phyloP scores from a whole-genome alignment of 2,888 invertebrate genomes.

The Agonopterix subpropinquella region DNA sequence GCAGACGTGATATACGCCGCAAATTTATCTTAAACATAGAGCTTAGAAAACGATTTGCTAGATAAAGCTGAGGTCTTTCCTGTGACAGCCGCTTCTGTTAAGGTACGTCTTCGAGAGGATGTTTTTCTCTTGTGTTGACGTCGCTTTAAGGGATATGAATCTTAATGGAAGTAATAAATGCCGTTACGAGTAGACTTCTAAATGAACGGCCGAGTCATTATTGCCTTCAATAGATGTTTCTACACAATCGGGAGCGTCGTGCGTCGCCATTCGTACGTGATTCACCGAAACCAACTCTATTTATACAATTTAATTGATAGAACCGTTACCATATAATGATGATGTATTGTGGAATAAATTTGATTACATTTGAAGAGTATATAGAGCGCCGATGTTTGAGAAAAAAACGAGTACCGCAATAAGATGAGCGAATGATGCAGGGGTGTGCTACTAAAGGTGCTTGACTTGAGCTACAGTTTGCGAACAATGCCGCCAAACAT shows the following conservation, averaged over 20 bases:
- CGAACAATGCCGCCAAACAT: constrained; percentile 50
- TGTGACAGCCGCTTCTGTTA: constrained; percentile 19
- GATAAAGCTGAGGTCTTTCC: constrained; percentile 28
- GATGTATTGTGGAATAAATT: constrained; percentile 67
- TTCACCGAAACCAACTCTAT: constrained; percentile 55
- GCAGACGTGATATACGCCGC: constrained; percentile 39
- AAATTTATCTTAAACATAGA: constrained; percentile 38
- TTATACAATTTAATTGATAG: constrained; percentile 67
- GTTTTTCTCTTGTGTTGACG: neutral
- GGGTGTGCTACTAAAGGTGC: constrained; percentile 22
- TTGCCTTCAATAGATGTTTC: no score
- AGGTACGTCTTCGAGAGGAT: constrained; percentile 9
- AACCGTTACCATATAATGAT: constrained; percentile 67
- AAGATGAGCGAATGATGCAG: constrained; percentile 22
- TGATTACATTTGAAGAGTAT: constrained; percentile 56
- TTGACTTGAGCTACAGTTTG: constrained; percentile 36
- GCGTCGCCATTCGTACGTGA: constrained; percentile 41
- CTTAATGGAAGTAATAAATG: neutral
- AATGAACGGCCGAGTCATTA: no score
- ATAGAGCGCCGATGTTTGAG: constrained; percentile 29
- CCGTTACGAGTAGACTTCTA: neutral
- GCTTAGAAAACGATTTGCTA: constrained; percentile 33
- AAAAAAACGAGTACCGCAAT: constrained; percentile 47
- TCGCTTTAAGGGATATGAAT: no score
- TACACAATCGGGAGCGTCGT: neutral